These are phyloP conservation scores for Prosopocoilus inquinatus DNA, from an alignment of 2,888 invertebrate species.

Conservation along the genomic window DNA sequence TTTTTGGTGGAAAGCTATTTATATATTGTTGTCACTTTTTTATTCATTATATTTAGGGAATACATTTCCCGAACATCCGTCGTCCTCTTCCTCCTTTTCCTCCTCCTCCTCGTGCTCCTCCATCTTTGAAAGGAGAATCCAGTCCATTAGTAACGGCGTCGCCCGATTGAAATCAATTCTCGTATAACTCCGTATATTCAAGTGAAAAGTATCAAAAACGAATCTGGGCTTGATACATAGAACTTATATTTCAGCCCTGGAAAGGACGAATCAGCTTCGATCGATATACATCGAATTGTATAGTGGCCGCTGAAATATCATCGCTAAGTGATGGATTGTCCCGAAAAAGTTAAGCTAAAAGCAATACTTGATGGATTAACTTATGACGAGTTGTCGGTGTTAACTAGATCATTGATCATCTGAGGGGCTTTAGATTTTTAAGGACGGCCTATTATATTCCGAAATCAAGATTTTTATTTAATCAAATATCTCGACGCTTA, in stretches of 20 bases:
- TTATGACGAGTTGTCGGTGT: conserved; percentile 10
- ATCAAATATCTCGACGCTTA: too few relatives aligned
- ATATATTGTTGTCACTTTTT: conserved; percentile 19
- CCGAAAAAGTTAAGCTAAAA: conserved; percentile 17
- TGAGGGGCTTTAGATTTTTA: not conserved
- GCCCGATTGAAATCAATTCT: conserved; percentile 28
- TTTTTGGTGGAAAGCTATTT: not conserved
- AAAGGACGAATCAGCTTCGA: not conserved
- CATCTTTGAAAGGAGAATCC: conserved; percentile 21
- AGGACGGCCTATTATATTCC: too few relatives aligned
- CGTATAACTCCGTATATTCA: conserved; percentile 4
- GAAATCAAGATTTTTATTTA: too few relatives aligned
- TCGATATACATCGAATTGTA: conserved; percentile 22
- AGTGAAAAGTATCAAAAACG: conserved; percentile 18
- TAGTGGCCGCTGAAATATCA: conserved; percentile 24
- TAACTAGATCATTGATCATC: conserved; percentile 18
- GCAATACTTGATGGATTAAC: conserved; percentile 20
- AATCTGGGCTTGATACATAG: conserved; percentile 14
- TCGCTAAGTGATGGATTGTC: conserved; percentile 30
- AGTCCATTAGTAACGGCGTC: conserved; percentile 29
- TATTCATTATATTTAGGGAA: conserved; percentile 17
- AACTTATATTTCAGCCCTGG: conserved; percentile 8
- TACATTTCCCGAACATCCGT: not conserved
- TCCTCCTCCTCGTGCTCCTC: conserved; percentile 3
- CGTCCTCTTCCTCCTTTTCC: conserved; percentile 4